Conservation (phyloP, 2,113 vertebrate genomes). For the Entomyzon cyanotis region DNA sequence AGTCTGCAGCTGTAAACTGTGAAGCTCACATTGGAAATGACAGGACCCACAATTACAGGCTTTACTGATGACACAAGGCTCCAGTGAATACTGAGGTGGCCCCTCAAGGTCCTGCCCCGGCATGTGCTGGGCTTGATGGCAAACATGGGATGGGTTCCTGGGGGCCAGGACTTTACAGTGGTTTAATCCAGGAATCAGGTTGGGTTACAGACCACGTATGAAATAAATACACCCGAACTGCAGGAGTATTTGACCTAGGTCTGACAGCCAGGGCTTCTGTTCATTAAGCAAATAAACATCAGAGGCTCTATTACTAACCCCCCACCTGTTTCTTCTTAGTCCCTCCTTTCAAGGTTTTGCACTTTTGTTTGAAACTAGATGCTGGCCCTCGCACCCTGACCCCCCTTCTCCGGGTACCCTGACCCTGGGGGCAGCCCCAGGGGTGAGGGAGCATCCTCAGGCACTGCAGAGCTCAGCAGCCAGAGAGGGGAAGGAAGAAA, state of each 20-base stretch:
- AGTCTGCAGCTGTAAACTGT: not conserved
- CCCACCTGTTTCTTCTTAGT: conserved; percentile 45
- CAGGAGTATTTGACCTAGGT: conserved; percentile 57
- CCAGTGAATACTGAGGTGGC: not conserved
- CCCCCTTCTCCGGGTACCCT: not conserved
- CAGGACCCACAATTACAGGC: conserved; percentile 11
- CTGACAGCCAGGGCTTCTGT: conserved; percentile 42
- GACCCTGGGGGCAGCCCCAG: not conserved
- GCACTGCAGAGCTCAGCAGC: not conserved
- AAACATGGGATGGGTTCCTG: not conserved
- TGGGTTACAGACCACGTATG: conserved; percentile 28
- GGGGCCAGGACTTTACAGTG: not conserved
- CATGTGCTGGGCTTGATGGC: conserved; percentile 7
- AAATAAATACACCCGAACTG: conserved; percentile 42
- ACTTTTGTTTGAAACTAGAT: conserved; percentile 21
- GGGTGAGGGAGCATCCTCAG: not conserved
- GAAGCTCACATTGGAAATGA: not conserved
- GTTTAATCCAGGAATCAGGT: conserved; percentile 46
- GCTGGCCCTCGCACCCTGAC: not conserved
- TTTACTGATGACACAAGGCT: conserved; percentile 5
- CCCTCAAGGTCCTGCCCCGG: not conserved
- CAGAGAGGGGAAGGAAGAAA: not conserved
- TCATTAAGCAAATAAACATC: conserved; percentile 10
- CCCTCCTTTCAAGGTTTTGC: conserved; percentile 34
- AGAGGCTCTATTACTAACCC: not conserved